Evolutionary conservation across 2,888 invertebrate species (phyloP).

Genomic region (Exephanes ischioxanthus): DNA sequence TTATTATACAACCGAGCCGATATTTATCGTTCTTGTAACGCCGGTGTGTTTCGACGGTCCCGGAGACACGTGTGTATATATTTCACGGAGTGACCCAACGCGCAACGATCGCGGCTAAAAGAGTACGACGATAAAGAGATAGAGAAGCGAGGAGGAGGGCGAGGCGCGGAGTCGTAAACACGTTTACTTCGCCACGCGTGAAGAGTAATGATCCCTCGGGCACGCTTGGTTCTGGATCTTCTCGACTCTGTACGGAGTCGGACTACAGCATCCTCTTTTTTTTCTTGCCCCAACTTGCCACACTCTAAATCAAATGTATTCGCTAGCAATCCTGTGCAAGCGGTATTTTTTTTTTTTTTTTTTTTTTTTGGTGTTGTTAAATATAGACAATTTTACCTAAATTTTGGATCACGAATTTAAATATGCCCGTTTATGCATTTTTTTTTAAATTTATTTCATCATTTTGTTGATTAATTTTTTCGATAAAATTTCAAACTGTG

Average conservation of each 20-base stretch:
- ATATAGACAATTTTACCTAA: too few relatives aligned
- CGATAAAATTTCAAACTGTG: too few relatives aligned
- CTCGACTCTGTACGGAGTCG: slow-evolving; percentile 10
- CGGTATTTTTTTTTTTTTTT: too few relatives aligned
- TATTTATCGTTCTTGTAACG: slow-evolving; percentile 56
- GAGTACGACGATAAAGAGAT: slow-evolving; percentile 23
- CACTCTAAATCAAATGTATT: not conserved
- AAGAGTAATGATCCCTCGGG: slow-evolving; percentile 59
- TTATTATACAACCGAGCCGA: slow-evolving; percentile 32
- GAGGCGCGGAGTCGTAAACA: slow-evolving; percentile 58
- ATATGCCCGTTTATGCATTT: too few relatives aligned
- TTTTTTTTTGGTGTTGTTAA: too few relatives aligned
- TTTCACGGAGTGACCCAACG: slow-evolving; percentile 47
- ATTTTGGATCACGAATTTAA: too few relatives aligned
- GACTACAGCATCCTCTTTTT: not conserved
- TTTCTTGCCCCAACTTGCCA: slow-evolving; percentile 3
- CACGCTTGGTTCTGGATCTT: slow-evolving; percentile 24
- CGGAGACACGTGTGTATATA: slow-evolving; percentile 25
- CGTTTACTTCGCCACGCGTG: slow-evolving; percentile 49
- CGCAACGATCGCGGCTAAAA: slow-evolving; percentile 5
- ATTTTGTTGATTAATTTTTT: too few relatives aligned
- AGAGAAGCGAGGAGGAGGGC: slow-evolving; percentile 32
- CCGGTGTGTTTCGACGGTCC: slow-evolving; percentile 43
- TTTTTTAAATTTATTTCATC: too few relatives aligned
- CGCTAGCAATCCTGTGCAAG: not conserved